phyloP scores from a whole-genome alignment of 2,113 vertebrate genomes.

The Chaetorhynchus papuensis region DNA sequence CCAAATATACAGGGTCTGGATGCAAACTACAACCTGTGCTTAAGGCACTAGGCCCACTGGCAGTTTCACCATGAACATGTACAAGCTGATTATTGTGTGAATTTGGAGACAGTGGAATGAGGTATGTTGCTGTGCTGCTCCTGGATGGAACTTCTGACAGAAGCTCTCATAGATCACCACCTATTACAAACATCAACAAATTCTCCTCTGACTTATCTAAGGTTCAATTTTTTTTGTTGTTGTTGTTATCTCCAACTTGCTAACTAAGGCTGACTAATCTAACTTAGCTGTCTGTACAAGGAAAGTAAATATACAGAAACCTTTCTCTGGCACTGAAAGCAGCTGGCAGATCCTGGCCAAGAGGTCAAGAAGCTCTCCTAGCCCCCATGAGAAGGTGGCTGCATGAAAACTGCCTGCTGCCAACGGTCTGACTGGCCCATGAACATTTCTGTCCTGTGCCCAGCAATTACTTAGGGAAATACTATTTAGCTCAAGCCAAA shows the following conservation, averaged over 20 bases:
- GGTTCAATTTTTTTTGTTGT: neutral
- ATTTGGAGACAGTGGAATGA: neutral
- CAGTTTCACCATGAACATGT: neutral
- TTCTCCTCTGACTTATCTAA: neutral
- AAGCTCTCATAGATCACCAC: neutral
- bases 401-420: neutral
- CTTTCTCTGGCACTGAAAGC: neutral
- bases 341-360: neutral
- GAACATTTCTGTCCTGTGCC: neutral
- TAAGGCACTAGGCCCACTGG: neutral
- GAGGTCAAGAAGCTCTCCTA: neutral
- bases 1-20: neutral
- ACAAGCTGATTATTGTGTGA: neutral
- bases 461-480: neutral
- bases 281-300: neutral
- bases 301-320: neutral
- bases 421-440: neutral
- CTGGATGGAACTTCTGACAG: neutral
- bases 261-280: neutral
- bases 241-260: neutral
- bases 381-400: neutral
- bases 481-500: constrained; percentile 1
- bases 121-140: neutral
- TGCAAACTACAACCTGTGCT: neutral
- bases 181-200: neutral